Percentiles rank a stretch among this genome's conserved stretches.
These are phyloP conservation scores for Hymenochirus boettgeri DNA, from an alignment of 2,113 vertebrate species.

Conservation along the genomic window DNA sequence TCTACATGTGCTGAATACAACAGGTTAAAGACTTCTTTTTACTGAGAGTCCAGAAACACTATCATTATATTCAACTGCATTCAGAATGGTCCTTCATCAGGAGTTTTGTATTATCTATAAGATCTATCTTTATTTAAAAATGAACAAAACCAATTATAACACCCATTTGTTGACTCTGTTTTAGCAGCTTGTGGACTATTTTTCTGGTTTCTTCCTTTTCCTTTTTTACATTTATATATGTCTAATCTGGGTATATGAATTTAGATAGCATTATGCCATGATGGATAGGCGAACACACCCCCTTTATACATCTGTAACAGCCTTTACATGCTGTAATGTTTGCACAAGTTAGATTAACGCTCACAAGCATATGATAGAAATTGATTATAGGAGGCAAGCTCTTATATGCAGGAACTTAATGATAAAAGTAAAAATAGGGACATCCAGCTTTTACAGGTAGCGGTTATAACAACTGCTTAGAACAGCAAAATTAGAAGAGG, in stretches of 20 bases:
- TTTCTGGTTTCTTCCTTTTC: too few relatives aligned
- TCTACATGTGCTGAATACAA: too few relatives aligned
- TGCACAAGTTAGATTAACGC: slow-evolving; percentile 44
- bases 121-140: too few relatives aligned
- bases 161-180: too few relatives aligned
- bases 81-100: too few relatives aligned
- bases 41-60: too few relatives aligned
- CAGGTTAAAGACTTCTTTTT: too few relatives aligned
- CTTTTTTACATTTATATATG: not conserved
- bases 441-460: slow-evolving; percentile 52
- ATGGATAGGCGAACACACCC: slow-evolving; percentile 48
- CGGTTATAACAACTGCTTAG: slow-evolving; percentile 61
- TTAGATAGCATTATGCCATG: slow-evolving; percentile 46
- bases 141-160: too few relatives aligned
- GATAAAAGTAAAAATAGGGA: slow-evolving; percentile 47
- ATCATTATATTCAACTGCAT: too few relatives aligned
- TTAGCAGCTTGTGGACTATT: too few relatives aligned
- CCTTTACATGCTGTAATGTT: slow-evolving; percentile 45
- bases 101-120: too few relatives aligned
- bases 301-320: slow-evolving; percentile 36
- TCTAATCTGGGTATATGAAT: slow-evolving; percentile 32
- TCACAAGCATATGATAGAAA: slow-evolving; percentile 30
- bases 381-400: too few relatives aligned
- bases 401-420: slow-evolving; percentile 45
- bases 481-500: slow-evolving; percentile 59